phyloP scores from a whole-genome alignment of 2,888 invertebrate genomes.

The Drosophila setosimentum region DNA sequence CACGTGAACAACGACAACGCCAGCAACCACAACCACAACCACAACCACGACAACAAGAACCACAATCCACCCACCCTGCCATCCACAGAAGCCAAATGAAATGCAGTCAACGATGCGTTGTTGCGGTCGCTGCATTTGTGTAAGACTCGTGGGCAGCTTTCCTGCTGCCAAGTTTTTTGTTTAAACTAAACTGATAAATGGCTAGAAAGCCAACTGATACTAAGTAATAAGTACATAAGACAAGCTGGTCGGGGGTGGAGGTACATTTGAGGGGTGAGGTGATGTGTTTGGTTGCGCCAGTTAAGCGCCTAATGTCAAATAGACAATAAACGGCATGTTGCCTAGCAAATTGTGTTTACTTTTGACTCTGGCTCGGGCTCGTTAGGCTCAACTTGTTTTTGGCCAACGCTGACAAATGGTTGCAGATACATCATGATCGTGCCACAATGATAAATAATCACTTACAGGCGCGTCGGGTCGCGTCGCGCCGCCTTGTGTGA shows the following conservation, averaged over 20 bases:
- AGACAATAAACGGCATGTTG: conserved; percentile 60
- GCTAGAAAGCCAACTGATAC: conserved; percentile 50
- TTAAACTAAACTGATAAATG: conserved; percentile 71
- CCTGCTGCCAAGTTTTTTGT: conserved; percentile 65
- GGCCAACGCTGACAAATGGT: conserved; percentile 69
- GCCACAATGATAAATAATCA: conserved; percentile 59
- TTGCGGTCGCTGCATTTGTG: conserved; percentile 38
- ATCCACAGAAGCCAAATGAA: conserved; percentile 7
- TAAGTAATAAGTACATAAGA: conserved; percentile 2
- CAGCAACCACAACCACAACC: conserved; percentile 2
- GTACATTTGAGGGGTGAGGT: not conserved
- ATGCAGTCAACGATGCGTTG: conserved; percentile 14
- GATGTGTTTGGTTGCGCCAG: conserved; percentile 55
- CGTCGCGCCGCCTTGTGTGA: conserved; percentile 43
- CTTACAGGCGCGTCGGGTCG: not conserved
- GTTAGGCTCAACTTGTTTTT: conserved; percentile 74
- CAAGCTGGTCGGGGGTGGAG: not conserved
- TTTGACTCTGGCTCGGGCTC: conserved; percentile 43
- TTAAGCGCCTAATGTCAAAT: conserved; percentile 75
- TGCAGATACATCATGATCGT: conserved; percentile 78
- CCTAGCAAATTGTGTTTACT: conserved; percentile 57
- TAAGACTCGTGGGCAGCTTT: conserved; percentile 49
- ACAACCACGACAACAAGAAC: conserved; percentile 10
- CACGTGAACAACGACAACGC: conserved; percentile 54
- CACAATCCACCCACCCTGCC: conserved; percentile 12